Conservation (phyloP, 2,888 invertebrate genomes). For the Apamea anceps region DNA sequence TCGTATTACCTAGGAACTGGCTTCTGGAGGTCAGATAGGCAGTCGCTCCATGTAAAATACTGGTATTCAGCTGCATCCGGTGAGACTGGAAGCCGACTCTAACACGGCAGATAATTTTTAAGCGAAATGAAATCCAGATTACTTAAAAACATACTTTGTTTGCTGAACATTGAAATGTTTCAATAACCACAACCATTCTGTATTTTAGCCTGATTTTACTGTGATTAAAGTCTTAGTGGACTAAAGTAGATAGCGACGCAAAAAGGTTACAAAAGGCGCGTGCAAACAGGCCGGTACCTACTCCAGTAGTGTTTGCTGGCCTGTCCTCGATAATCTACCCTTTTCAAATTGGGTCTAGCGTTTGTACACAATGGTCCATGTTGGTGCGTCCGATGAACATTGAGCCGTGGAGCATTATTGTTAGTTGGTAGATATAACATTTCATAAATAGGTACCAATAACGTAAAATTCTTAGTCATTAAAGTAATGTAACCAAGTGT, state of each 20-base stretch:
- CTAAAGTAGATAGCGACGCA: neutral
- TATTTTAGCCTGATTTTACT: neutral
- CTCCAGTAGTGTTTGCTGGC: slow-evolving; percentile 29
- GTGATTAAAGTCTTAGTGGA: neutral
- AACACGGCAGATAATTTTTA: neutral
- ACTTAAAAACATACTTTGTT: neutral
- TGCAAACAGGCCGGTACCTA: slow-evolving; percentile 11
- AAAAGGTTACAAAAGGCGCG: slow-evolving; percentile 1
- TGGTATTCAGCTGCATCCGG: too few species aligned
- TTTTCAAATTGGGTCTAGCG: slow-evolving; percentile 26
- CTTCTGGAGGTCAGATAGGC: too few species aligned
- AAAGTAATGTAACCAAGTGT: too few species aligned
- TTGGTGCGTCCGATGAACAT: neutral
- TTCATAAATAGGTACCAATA: neutral
- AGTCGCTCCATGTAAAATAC: too few species aligned
- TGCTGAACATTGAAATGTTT: neutral
- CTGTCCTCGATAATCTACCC: slow-evolving; percentile 17
- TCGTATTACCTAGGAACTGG: too few species aligned
- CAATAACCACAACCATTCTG: neutral
- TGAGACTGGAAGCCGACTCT: too few species aligned
- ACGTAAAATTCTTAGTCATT: neutral
- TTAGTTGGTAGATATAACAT: neutral
- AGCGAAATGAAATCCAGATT: neutral
- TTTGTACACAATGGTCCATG: slow-evolving; percentile 29
- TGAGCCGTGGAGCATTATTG: neutral